Percentiles rank a stretch among this genome's conserved stretches.
These are phyloP conservation scores for Platycnemis pennipes DNA, from an alignment of 2,888 invertebrate species.

Conservation along the genomic window DNA sequence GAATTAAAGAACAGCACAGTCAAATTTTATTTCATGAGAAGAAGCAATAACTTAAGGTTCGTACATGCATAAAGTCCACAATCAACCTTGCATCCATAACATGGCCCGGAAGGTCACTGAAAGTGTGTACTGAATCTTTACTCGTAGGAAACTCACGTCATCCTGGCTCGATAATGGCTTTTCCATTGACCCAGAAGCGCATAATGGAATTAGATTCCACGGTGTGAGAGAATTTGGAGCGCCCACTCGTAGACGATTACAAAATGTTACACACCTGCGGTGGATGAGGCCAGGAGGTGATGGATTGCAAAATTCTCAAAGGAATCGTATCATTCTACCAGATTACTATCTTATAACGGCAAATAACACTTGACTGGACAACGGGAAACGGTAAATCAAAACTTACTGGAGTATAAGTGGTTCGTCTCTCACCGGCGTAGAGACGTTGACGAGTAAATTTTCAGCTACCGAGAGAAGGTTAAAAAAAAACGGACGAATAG, in stretches of 20 bases:
- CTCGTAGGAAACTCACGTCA: too few relatives aligned
- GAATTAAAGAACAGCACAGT: too few relatives aligned
- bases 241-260: not conserved
- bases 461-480: not conserved
- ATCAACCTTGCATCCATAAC: too few relatives aligned
- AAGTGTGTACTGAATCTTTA: too few relatives aligned
- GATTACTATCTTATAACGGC: not conserved
- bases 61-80: too few relatives aligned
- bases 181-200: not conserved
- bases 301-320: not conserved
- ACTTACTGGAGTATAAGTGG: not conserved
- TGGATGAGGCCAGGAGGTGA: not conserved
- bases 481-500: not conserved
- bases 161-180: not conserved
- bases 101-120: too few relatives aligned
- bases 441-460: not conserved
- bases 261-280: not conserved
- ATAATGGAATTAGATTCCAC: not conserved
- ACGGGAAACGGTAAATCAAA: not conserved
- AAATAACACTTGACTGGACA: not conserved
- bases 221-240: constrained; percentile 7
- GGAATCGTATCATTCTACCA: not conserved
- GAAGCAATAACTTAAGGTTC: too few relatives aligned
- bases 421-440: not conserved
- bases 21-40: too few relatives aligned